These are phyloP conservation scores for Eurypyga helias DNA, from an alignment of 2,113 vertebrate genomes.

Conservation along the genomic window DNA sequence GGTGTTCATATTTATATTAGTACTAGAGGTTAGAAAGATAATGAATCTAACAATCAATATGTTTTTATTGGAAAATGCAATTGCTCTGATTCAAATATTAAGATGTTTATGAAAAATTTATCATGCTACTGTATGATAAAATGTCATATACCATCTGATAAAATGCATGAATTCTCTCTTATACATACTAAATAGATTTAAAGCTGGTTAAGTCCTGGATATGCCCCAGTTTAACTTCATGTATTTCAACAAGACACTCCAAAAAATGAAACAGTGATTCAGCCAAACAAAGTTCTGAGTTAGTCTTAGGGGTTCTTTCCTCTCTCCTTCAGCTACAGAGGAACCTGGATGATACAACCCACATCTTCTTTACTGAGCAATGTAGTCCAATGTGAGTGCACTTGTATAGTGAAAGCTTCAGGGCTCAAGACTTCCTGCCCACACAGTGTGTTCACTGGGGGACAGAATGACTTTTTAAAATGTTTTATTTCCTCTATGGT, in stretches of 20 bases:
- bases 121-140: not conserved
- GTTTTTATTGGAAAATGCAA: not conserved
- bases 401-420: not conserved
- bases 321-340: not conserved
- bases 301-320: not conserved
- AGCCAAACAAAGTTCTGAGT: not conserved
- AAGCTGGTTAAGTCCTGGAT: not conserved
- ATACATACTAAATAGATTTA: not conserved
- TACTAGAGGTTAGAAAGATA: not conserved
- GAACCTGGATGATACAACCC: accelerated
- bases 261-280: not conserved
- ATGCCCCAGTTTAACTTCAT: not conserved
- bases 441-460: accelerated
- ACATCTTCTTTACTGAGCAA: not conserved
- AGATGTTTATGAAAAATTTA: not conserved
- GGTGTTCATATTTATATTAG: not conserved
- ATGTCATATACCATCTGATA: not conserved
- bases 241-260: not conserved
- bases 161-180: not conserved
- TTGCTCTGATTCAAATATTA: not conserved
- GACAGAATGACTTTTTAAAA: not conserved
- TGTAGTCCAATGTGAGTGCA: not conserved
- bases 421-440: not conserved
- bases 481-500: not conserved
- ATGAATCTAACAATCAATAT: not conserved